Evolutionary conservation across 2,888 invertebrate species (phyloP).

Genomic region (Cybosia mesomella): DNA sequence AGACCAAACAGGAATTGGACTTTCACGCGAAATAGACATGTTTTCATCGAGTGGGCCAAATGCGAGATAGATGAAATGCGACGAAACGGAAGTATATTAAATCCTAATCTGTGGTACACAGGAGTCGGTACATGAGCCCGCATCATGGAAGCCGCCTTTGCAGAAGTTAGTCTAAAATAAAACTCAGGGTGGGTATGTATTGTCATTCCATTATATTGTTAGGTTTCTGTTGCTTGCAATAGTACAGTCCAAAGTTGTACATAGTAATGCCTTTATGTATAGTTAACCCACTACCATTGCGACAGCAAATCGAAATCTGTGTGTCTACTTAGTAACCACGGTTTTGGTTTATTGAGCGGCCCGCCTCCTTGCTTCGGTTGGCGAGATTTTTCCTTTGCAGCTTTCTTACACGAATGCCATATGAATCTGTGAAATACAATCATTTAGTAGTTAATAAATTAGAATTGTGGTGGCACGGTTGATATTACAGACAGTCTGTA

Average conservation of each 20-base stretch:
- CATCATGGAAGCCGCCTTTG: too few relatives aligned
- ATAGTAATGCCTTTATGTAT: background rate
- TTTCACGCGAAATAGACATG: too few relatives aligned
- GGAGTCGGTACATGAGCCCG: too few relatives aligned
- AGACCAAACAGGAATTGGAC: too few relatives aligned
- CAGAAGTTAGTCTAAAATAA: background rate
- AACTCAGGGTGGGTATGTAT: background rate
- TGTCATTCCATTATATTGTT: slow-evolving; percentile 4
- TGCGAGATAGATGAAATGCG: too few relatives aligned
- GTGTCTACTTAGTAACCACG: slow-evolving; percentile 80
- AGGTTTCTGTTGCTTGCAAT: slow-evolving; percentile 5
- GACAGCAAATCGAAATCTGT: slow-evolving; percentile 81
- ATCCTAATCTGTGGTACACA: too few relatives aligned
- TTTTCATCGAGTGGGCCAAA: too few relatives aligned
- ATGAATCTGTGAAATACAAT: slow-evolving; percentile 68
- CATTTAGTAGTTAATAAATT: too few relatives aligned
- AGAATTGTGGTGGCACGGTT: too few relatives aligned
- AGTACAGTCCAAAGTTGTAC: slow-evolving; percentile 7
- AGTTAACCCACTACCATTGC: slow-evolving; percentile 67
- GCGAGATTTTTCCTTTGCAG: slow-evolving; percentile 49
- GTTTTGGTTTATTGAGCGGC: slow-evolving; percentile 77
- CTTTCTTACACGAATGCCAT: slow-evolving; percentile 81
- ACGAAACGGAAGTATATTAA: too few relatives aligned
- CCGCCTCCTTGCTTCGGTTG: slow-evolving; percentile 72
- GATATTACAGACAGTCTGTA: too few relatives aligned